Evolutionary conservation across 1,140 invertebrate species (phyloP), one percentile per base, ranked within the genome.

Genomic region (Brachionus asplanchnoidis): DNA sequence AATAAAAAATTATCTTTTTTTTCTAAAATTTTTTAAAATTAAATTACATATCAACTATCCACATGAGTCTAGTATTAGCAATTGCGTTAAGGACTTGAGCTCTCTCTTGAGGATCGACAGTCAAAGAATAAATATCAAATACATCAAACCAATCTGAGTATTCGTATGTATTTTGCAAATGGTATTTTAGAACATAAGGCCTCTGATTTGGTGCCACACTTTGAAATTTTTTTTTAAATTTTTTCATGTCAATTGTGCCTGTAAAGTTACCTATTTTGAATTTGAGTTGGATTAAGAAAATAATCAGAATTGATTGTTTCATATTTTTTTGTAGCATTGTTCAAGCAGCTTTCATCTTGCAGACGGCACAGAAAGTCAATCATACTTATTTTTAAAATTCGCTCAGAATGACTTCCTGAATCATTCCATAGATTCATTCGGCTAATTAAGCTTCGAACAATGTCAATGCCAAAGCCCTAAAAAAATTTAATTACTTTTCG

Each of bases 11-110:
- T 36, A 36, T 5, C 32, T 36, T 7, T 1, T 6, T 6, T 36
- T 5, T 1, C 6, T 56, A 53, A 60, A 17, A 79, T n/a, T 17
- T 50, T 23, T 28, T 79, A 3, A 14, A 4, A 1, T 60, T 12
- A 56, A 80, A n/a, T 80, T 68, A 82, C 79, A 68, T 23, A 17
- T 82, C 79, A 44, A 82, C 12, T 12, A 82, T 82, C 79, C 79
- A 82, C 28, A 82, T n/a, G 23, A 68, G 36, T 65, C 79, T 60
- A 12, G 50, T 65, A 23, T 82, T 42, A 6, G 79, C 36, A 40
- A 82, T 44, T n/a, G 79, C 79, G n/a, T 20, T 44, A 3, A 82
- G 12, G 11, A 82, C 65, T 44, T 42, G 50, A 14, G 79, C 53
- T 68, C 65, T 60, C 36, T 82, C 79, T 65, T 82, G 79, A 20